Conservation (phyloP, 2,888 invertebrate genomes). For the Athalia cordata region DNA sequence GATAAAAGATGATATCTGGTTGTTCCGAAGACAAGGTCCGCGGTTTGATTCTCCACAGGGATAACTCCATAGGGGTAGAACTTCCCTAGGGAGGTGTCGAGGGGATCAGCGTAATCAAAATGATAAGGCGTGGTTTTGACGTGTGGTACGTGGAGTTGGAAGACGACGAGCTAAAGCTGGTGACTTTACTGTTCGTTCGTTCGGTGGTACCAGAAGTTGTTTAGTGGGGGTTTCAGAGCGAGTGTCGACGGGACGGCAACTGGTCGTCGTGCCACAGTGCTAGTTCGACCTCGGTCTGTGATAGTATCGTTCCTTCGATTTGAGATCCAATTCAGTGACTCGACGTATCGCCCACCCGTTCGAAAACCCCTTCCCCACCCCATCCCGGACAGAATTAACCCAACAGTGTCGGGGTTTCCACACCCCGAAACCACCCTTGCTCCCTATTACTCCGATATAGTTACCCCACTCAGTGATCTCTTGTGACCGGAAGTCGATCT, state of each 20-base stretch:
- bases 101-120: constrained; percentile 32
- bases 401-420: not conserved
- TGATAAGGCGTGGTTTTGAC: constrained; percentile 35
- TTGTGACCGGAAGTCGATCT: not conserved
- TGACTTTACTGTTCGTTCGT: constrained; percentile 22
- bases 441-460: not conserved
- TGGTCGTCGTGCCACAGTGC: constrained; percentile 66
- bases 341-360: not conserved
- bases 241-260: constrained; percentile 53
- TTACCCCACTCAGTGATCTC: no score
- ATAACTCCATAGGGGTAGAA: not conserved
- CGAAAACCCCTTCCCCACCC: not conserved
- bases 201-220: constrained; percentile 10
- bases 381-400: not conserved
- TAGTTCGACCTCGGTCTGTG: constrained; percentile 71
- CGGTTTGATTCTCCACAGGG: no score
- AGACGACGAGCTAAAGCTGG: constrained; percentile 14
- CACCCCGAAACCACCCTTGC: not conserved
- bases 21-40: no score
- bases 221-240: constrained; percentile 55
- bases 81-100: constrained; percentile 14
- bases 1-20: no score
- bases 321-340: constrained; percentile 28
- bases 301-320: constrained; percentile 68
- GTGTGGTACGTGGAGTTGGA: constrained; percentile 28